A percentile compares a stretch with the other conserved stretches of the same genome.
Conservation (phyloP, 1,140 invertebrate species). For the Hycleus cichorii region DNA sequence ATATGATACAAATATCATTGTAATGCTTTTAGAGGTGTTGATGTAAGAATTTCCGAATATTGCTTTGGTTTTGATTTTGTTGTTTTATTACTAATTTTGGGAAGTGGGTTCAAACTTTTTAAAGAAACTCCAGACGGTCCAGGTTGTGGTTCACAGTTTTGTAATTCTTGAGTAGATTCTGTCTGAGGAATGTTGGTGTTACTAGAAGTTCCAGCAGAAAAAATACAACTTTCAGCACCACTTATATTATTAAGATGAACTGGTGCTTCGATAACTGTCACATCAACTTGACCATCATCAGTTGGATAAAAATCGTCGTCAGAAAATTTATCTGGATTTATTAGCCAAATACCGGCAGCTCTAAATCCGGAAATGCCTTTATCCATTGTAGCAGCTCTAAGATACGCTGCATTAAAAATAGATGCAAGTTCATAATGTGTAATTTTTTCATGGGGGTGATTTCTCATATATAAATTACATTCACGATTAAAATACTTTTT, state of each 20-base stretch:
- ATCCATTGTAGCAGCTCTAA: conserved; percentile 11
- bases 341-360: not conserved
- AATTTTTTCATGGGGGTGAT: not conserved
- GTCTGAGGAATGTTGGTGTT: not conserved
- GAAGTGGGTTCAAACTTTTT: not conserved
- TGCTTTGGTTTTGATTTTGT: conserved; percentile 1
- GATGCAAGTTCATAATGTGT: conserved; percentile 1
- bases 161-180: not conserved
- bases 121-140: not conserved
- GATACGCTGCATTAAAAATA: conserved; percentile 11
- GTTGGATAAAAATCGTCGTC: not conserved
- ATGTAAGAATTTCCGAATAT: conserved; percentile 8
- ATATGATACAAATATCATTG: no score
- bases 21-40: not conserved
- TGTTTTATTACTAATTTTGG: conserved; percentile 5
- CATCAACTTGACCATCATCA: not conserved
- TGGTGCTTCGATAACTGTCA: not conserved
- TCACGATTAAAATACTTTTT: conserved; percentile 24
- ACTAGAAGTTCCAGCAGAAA: not conserved
- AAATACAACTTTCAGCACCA: not conserved
- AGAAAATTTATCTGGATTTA: not conserved
- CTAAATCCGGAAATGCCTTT: not conserved
- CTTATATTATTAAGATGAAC: not conserved
- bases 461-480: conserved; percentile 14
- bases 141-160: not conserved